Evolutionary conservation across 2,113 vertebrate genomes (phyloP).

Genomic region (Vulpes lagopus): DNA sequence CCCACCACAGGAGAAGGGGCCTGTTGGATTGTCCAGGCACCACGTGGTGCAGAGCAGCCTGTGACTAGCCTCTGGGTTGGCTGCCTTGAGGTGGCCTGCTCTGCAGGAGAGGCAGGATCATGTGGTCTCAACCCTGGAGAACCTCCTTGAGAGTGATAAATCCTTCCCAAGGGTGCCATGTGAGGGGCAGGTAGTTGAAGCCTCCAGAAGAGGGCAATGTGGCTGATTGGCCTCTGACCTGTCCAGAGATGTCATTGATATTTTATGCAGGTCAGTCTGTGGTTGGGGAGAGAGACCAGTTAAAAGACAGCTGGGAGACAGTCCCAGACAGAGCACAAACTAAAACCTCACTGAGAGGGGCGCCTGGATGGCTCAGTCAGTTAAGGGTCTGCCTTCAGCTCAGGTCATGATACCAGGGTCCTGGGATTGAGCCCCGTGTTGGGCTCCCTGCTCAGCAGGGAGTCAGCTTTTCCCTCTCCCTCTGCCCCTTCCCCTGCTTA

Average conservation of each 20-base stretch:
- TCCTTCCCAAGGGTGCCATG: neutral
- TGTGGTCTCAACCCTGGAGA: neutral
- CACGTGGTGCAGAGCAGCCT: neutral
- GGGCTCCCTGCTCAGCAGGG: neutral
- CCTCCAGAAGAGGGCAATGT: neutral
- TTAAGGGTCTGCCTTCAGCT: neutral
- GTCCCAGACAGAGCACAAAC: too few species aligned
- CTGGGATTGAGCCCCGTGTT: fast-evolving
- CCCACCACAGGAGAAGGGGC: neutral
- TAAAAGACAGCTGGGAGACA: neutral
- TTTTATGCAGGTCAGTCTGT: neutral
- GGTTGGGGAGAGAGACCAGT: neutral
- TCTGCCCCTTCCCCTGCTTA: neutral
- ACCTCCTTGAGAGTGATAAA: neutral
- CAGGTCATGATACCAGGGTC: neutral
- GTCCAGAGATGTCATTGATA: neutral
- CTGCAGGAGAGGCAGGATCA: neutral
- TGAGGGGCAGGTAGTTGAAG: neutral
- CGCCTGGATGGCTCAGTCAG: neutral
- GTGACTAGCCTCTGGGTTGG: neutral
- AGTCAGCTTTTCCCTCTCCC: neutral
- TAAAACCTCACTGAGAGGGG: neutral
- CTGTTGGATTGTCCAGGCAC: neutral
- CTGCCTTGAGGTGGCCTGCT: neutral
- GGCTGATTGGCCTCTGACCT: neutral